These are phyloP conservation scores for Heliothis virescens DNA, from an alignment of 1,140 invertebrate genomes.

Conservation along the genomic window DNA sequence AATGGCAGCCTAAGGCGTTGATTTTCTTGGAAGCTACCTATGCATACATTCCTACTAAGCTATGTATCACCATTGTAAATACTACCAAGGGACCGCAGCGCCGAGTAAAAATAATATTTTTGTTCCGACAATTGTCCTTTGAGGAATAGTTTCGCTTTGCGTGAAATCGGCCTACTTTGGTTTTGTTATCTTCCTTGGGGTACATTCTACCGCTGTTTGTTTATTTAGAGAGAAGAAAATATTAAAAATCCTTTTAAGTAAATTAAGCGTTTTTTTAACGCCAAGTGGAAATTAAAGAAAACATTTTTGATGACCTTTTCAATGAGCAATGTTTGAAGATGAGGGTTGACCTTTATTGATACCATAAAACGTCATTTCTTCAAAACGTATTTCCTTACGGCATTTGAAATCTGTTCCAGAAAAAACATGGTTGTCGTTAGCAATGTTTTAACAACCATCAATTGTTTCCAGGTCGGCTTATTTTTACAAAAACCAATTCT, in stretches of 20 bases:
- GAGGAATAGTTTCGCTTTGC: slow-evolving; percentile 13
- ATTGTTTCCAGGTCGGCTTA: too few species aligned
- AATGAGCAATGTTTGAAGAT: too few species aligned
- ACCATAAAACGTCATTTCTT: too few species aligned
- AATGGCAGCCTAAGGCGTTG: slow-evolving; percentile 8
- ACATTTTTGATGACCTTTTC: too few species aligned
- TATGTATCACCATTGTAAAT: slow-evolving; percentile 35
- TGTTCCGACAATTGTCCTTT: slow-evolving; percentile 21
- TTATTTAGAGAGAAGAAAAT: background rate
- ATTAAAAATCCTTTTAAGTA: background rate
- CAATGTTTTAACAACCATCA: too few species aligned
- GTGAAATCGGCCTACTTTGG: background rate
- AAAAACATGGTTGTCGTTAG: too few species aligned
- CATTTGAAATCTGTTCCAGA: too few species aligned
- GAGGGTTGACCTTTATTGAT: too few species aligned
- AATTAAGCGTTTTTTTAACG: too few species aligned
- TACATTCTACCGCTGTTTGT: background rate
- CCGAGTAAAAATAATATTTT: slow-evolving; percentile 19
- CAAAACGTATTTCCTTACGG: too few species aligned
- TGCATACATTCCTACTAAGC: background rate
- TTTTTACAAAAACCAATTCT: too few species aligned
- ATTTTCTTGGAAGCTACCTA: background rate
- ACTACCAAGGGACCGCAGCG: slow-evolving; percentile 17
- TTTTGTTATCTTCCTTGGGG: background rate
- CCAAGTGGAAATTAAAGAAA: too few species aligned